Base-by-base conservation (phyloP, 2,888 invertebrate genomes). In the Watsonalla binaria region DNA sequence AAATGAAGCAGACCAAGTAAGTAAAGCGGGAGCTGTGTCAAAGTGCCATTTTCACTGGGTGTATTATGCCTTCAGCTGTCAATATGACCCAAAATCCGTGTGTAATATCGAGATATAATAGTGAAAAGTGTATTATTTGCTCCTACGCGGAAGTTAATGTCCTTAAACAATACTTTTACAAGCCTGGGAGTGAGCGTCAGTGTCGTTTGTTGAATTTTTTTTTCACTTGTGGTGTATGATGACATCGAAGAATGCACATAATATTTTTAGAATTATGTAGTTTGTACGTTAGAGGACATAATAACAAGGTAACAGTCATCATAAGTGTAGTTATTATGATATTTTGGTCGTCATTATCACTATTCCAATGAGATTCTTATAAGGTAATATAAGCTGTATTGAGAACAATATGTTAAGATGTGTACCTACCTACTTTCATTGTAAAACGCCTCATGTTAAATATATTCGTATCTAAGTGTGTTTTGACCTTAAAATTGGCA, bases 221-320 rank as follows among this genome's bases (percentile, higher is more conserved):
- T 65, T 69, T 67, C 65, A 65, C 67, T 64, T 57, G 59, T 76
- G 72, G 70, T 75, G 76, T 80, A 74, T 72, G 85, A 83, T 86
- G 88, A 85, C 87, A 88, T 85, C 78, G 71, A 82, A 81, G 82
- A 82, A 82, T 85, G 82, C 78, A 82, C 73, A 86, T 78, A 89
- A 90, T 90, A 90, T 90, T 90, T 90, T 86, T 90, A 90, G 90
- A 90, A 87, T 81, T 84, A 84, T 83, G 81, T 85, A 83, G 84
- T 80, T 87, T 83, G 80, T 73, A 77, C 77, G 76, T 71, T 84
- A 82, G 80, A 86, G 84, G 84, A 86, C 86, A 76, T 70, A 81
- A 78, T 76, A 82, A 80, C 83, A 77, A 82, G 81, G 80, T 83
- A 82, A 78, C 73, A 72, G 70, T 58, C 65, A 70, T 67, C 63